Evolutionary conservation across 1,140 invertebrate genomes (phyloP), one percentile per base, ranked within the genome.

Genomic region (Bombus sibiricus): DNA sequence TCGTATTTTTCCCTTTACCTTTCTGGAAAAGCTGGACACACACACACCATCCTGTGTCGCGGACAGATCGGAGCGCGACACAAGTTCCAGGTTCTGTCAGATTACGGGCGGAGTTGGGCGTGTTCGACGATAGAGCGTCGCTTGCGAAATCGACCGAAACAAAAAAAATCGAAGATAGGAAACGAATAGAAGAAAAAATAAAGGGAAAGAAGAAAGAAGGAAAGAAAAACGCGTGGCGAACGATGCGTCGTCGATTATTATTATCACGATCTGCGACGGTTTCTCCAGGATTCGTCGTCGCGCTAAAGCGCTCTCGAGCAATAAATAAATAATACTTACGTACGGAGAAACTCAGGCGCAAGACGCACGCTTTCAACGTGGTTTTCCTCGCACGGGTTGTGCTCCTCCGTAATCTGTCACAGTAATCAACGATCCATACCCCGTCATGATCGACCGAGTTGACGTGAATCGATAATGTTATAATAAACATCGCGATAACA

Each of bases 401-500:
- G 47, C 66, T 82, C 89, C 81, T 86, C 92, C 90, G 89, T 89
- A 91, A 93, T 89, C 90, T 84, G 85, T 87, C 88, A 81, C 88
- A 80, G 83, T 81, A 73, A 86, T 80, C 69, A 88, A 86, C 86
- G 86, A 87, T 85, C 86, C 88, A 89, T 90, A 88, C 81, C 87
- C 87, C 87, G 83, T 89, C 84, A 91, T 89, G 87, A 84, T 77
- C 89, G 86, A 90, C 88, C 83, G 86, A 89, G 83, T 84, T 91
- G 90, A 92, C 85, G 89, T 88, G 88, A 90, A 92, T 91, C 80
- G 88, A 91, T 91, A 92, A 93, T 93, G 92, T 93, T 92, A 92
- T 92, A 53, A 53, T 53, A 93, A 95, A 94, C 93, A 94, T 94
- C 93, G 92, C 91, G 92, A 94, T 94, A 95, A 94, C 94, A 95